Conservation (phyloP, 2,888 invertebrate species). For the Coelinius sp. region DNA sequence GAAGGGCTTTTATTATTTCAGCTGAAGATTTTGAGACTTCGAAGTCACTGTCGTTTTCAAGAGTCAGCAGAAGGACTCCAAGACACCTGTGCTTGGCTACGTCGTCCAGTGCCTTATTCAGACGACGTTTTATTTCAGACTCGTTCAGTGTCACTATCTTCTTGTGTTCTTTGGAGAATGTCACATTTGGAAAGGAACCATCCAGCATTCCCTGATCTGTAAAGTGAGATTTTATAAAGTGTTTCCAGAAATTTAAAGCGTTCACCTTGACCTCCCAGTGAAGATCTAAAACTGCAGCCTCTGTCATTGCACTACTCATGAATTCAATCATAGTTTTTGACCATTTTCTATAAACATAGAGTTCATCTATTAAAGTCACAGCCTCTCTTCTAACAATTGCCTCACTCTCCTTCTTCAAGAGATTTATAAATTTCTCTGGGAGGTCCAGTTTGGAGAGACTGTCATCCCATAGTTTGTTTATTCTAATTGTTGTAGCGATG, state of each 20-base stretch:
- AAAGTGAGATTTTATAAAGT: constrained; percentile 77
- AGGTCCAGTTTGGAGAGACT: constrained; percentile 75
- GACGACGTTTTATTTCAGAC: constrained; percentile 76
- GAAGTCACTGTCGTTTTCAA: constrained; percentile 80
- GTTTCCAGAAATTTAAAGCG: constrained; percentile 81
- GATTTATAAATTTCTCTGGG: constrained; percentile 73
- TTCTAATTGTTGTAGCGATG: constrained; percentile 78
- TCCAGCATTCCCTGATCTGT: constrained; percentile 88
- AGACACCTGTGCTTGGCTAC: constrained; percentile 80
- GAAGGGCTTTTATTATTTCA: constrained; percentile 73
- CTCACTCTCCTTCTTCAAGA: constrained; percentile 80
- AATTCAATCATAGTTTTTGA: constrained; percentile 72
- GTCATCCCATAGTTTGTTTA: constrained; percentile 79
- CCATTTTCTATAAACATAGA: constrained; percentile 79
- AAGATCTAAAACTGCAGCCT: constrained; percentile 79
- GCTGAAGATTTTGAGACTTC: constrained; percentile 79
- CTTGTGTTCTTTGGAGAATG: constrained; percentile 83
- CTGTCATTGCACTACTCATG: constrained; percentile 78
- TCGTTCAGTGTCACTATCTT: constrained; percentile 84
- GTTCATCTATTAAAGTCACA: constrained; percentile 76
- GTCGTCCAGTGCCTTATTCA: constrained; percentile 78
- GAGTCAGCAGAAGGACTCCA: constrained; percentile 77
- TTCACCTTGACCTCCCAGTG: constrained; percentile 88
- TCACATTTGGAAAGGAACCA: constrained; percentile 83
- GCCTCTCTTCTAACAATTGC: constrained; percentile 85